phyloP scores from a whole-genome alignment of 2,113 vertebrate genomes.

The Seriola dumerili region DNA sequence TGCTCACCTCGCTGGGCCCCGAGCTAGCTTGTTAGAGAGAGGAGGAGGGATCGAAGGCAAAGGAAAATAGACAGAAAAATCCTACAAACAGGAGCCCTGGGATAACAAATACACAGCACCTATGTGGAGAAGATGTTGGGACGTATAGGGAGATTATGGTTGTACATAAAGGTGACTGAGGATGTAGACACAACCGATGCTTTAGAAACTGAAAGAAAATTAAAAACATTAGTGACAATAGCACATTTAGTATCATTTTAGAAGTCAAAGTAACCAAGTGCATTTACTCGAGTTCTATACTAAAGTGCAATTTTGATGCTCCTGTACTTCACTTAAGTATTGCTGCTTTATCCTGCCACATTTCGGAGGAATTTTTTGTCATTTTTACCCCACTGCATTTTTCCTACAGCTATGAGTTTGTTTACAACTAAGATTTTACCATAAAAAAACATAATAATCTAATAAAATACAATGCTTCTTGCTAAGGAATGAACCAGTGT shows the following conservation, averaged over 20 bases:
- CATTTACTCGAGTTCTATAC: too few relatives aligned
- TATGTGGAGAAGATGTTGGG: constrained; percentile 19
- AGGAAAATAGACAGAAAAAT: constrained; percentile 64
- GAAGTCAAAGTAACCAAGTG: neutral
- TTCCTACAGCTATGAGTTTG: neutral
- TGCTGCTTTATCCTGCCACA: too few relatives aligned
- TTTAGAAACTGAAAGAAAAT: neutral
- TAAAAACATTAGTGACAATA: neutral
- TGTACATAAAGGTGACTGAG: constrained; percentile 2
- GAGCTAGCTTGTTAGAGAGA: constrained; percentile 80
- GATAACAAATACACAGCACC: constrained; percentile 53
- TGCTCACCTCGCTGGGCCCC: constrained; percentile 70
- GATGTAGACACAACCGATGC: neutral
- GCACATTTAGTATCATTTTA: neutral
- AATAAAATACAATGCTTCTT: neutral
- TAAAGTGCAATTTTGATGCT: too few relatives aligned
- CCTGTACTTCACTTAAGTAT: too few relatives aligned
- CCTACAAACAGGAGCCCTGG: constrained; percentile 70
- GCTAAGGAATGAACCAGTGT: neutral
- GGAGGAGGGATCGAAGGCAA: constrained; percentile 56
- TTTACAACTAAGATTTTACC: neutral
- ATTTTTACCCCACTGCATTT: too few relatives aligned
- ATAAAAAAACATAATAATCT: neutral
- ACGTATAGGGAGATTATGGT: constrained; percentile 18
- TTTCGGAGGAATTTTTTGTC: too few relatives aligned